phyloP scores from a whole-genome alignment of 1,140 invertebrate genomes.

The Schlechtendalia chinensis region DNA sequence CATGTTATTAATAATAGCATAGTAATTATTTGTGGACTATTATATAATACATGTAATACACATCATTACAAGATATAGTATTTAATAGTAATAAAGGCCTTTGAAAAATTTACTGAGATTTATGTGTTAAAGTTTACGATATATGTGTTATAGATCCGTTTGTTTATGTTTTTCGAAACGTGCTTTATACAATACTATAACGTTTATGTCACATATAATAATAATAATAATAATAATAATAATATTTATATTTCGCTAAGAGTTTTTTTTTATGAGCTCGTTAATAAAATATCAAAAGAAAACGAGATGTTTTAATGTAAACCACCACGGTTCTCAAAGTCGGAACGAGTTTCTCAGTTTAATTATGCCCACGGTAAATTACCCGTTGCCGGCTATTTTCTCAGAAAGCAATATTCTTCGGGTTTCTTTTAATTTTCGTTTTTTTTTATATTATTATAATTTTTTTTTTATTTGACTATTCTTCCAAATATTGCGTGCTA shows the following conservation, averaged over 20 bases:
- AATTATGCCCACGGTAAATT: constrained; percentile 36
- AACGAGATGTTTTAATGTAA: constrained; percentile 22
- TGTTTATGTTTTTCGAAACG: background rate
- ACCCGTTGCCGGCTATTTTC: constrained; percentile 22
- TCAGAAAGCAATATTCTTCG: background rate
- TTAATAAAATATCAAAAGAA: constrained; percentile 36
- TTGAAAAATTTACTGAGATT: too few relatives aligned
- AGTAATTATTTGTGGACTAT: too few relatives aligned
- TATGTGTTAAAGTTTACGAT: too few relatives aligned
- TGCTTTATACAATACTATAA: background rate
- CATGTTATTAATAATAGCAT: too few relatives aligned
- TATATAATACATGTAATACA: too few relatives aligned
- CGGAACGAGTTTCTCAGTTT: background rate
- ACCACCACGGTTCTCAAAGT: constrained; percentile 3
- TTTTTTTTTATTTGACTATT: constrained; percentile 18
- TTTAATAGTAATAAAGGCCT: too few relatives aligned
- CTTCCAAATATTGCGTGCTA: too few relatives aligned
- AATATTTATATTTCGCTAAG: background rate
- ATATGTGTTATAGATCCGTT: too few relatives aligned
- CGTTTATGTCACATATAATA: background rate
- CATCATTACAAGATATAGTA: too few relatives aligned
- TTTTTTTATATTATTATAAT: too few relatives aligned
- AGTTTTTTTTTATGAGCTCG: background rate
- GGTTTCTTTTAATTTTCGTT: too few relatives aligned
- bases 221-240: too few relatives aligned